Conservation (phyloP, 2,113 vertebrate species). For the Merops nubicus region DNA sequence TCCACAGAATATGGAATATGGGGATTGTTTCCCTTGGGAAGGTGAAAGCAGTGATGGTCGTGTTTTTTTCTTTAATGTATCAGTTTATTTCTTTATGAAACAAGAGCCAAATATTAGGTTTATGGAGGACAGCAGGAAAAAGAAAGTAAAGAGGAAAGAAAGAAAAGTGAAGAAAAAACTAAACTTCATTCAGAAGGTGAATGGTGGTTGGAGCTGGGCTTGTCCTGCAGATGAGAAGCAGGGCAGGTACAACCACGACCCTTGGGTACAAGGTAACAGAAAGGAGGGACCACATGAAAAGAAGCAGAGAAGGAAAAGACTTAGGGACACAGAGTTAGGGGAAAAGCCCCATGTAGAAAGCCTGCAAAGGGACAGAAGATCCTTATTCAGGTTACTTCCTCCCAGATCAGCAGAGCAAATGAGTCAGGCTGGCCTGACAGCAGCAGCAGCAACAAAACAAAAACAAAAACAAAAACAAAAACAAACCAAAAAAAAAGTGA, state of each 20-base stretch:
- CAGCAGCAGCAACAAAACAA: not conserved
- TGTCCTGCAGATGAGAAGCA: not conserved
- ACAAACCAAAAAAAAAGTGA: fast-evolving
- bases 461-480: not conserved
- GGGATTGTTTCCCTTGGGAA: not conserved
- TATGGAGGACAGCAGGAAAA: not conserved
- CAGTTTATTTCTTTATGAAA: not conserved
- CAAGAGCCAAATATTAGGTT: not conserved
- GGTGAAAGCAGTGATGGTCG: not conserved
- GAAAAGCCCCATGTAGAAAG: fast-evolving
- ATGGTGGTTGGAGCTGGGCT: not conserved
- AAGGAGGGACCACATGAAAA: not conserved
- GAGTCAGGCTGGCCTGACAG: not conserved
- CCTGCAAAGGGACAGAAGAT: not conserved
- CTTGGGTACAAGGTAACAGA: not conserved
- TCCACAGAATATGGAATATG: not conserved
- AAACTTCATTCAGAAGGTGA: not conserved
- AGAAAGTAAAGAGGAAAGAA: not conserved
- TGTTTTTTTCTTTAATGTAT: not conserved
- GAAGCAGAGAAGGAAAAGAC: not conserved
- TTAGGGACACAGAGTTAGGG: fast-evolving
- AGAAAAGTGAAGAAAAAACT: not conserved
- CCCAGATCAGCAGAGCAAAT: not conserved
- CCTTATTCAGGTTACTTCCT: not conserved
- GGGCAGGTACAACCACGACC: not conserved